Percentiles rank a stretch among this genome's conserved stretches.
Evolutionary conservation across 2,113 vertebrate species (phyloP).

Genomic region (Dicaeum eximium): DNA sequence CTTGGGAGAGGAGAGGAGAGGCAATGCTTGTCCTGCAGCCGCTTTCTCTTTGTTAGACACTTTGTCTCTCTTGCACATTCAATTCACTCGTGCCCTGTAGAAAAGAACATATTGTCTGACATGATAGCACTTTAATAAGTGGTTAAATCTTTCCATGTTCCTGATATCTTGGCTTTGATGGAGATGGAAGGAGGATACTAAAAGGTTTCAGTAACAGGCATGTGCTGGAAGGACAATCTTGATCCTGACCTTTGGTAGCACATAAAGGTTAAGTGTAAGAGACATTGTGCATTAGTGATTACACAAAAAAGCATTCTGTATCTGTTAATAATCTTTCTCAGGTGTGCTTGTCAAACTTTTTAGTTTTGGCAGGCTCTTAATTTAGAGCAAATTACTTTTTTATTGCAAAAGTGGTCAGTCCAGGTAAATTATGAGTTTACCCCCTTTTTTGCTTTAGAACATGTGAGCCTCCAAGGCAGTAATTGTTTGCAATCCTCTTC

Average conservation of each 20-base stretch:
- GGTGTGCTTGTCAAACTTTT: not conserved
- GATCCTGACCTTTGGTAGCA: not conserved
- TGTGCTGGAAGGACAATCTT: not conserved
- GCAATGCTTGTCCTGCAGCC: not conserved
- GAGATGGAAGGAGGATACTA: not conserved
- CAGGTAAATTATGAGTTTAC: not conserved
- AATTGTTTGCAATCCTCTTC: not conserved
- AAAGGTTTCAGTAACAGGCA: not conserved
- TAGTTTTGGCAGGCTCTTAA: not conserved
- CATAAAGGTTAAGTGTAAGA: not conserved
- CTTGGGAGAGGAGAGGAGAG: not conserved
- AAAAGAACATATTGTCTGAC: slow-evolving; percentile 23
- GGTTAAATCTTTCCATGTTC: not conserved
- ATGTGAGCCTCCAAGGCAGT: not conserved
- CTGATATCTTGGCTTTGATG: not conserved
- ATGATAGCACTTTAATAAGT: not conserved
- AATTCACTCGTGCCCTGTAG: slow-evolving; percentile 13
- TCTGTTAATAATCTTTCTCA: not conserved
- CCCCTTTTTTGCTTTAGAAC: not conserved
- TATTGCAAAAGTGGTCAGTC: not conserved
- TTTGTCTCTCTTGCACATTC: slow-evolving; percentile 26
- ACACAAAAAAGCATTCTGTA: not conserved
- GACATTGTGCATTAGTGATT: not conserved
- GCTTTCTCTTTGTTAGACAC: not conserved
- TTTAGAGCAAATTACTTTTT: not conserved